Base-by-base conservation (phyloP, 2,888 invertebrate genomes). In the Ceramica pisi region DNA sequence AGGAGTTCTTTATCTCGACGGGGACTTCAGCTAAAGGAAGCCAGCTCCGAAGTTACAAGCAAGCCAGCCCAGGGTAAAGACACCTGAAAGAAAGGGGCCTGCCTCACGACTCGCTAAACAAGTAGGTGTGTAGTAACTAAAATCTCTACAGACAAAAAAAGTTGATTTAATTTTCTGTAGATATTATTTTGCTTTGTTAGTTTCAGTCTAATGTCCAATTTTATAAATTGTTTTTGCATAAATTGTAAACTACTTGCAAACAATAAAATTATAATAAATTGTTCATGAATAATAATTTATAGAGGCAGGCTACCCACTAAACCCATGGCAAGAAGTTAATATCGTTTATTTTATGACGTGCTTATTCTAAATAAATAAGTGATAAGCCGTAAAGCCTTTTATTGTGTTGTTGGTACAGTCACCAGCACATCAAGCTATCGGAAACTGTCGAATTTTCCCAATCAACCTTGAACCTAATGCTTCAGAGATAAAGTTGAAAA, bases 1-100 rank as follows among this genome's bases (percentile, higher is more conserved):
- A 86, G 92, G 69, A 89, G 83, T 75, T 94, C 94, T 21, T 31
- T 83, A 31, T 87, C 86, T 61, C 89, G 94, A 70, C 89, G 93
- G 23, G 83, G 81, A 16, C 19, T 10, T 44, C 76, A 8, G 50
- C 84, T 86, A 44, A 85, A 86, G 14, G 66, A 59, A 67, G 6
- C 21, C 57, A 26, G 31, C 21, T 16, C 51, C 38, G 57, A 67
- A 19, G 44, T 10, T 23, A 21, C 10, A 19, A n/a, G 26, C 51
- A 31, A 6, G 31, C 19, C 19, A 50, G 23, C 48, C 46, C 35
- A 41, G 35, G 63, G 62, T 23, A 48, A 56, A 41, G 62, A 50
- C 31, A 35, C 31, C 65, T 66, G 50, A 53, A 67, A 53, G 46
- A 41, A 63, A 66, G 35, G 57, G 59, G 57, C 62, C 21, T 80